phyloP scores from a whole-genome alignment of 2,797 vertebrate genomes.

The Carcharodon carcharias region DNA sequence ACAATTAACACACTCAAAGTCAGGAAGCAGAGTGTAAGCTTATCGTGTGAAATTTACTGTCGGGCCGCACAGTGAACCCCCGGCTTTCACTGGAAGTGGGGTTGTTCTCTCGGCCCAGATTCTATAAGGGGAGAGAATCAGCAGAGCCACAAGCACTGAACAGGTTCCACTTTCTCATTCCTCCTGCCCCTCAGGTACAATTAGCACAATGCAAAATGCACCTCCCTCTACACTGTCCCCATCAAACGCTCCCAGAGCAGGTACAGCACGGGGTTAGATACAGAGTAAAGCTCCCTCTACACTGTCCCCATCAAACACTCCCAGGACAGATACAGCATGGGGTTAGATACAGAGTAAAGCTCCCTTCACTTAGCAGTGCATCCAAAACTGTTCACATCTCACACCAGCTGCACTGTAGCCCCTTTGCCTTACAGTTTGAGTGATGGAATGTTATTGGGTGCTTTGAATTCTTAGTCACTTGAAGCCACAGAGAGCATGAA shows the following conservation, averaged over 20 bases:
- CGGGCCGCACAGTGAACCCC: conserved; percentile 54
- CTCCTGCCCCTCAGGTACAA: conserved; percentile 48
- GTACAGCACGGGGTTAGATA: neutral
- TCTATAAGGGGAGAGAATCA: conserved; percentile 57
- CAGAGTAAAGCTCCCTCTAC: neutral
- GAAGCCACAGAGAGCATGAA: neutral
- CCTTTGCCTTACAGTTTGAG: neutral
- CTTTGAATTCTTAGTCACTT: too few species aligned
- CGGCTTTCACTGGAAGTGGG: conserved; percentile 40
- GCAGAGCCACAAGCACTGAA: conserved; percentile 50
- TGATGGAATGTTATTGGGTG: neutral
- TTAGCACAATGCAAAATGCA: neutral
- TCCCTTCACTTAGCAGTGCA: neutral
- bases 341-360: too few species aligned
- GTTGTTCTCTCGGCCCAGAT: conserved; percentile 56
- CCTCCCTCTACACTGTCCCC: neutral
- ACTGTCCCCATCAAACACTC: too few species aligned
- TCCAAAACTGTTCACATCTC: too few species aligned
- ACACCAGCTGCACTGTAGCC: neutral
- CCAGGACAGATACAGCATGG: too few species aligned
- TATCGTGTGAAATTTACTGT: conserved; percentile 43
- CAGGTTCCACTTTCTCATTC: conserved; percentile 51
- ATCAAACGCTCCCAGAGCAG: neutral
- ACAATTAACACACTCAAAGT: neutral
- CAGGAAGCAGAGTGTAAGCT: too few species aligned